A percentile compares a stretch with the other conserved stretches of the same genome.
These are phyloP conservation scores for Carcinoscorpius rotundicauda DNA, from an alignment of 1,140 invertebrate species.

Conservation along the genomic window DNA sequence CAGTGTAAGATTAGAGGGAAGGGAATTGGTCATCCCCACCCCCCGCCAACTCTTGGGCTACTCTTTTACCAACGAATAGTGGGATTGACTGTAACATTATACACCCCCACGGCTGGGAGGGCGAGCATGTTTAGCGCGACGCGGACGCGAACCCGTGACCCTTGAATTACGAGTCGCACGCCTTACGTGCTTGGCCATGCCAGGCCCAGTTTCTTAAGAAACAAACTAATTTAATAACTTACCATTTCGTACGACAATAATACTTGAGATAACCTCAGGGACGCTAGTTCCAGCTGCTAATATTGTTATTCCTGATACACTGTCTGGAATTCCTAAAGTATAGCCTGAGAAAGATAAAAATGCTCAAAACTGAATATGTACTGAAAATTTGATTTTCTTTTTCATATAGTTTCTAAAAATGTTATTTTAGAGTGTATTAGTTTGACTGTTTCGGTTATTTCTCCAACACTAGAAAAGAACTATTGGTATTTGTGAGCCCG, in stretches of 20 bases:
- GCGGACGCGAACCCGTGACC: too few relatives aligned
- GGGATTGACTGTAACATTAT: too few relatives aligned
- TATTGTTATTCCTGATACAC: slow-evolving; percentile 25
- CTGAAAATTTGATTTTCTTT: background rate
- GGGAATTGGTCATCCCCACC: too few relatives aligned
- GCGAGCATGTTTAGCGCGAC: too few relatives aligned
- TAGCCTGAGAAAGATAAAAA: slow-evolving; percentile 17
- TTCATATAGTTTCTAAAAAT: background rate
- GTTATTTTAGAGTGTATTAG: background rate
- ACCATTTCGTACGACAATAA: slow-evolving; percentile 23
- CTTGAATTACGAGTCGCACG: too few relatives aligned
- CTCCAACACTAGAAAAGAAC: background rate
- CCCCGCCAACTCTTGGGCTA: too few relatives aligned
- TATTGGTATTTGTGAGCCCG: too few relatives aligned
- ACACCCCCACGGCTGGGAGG: too few relatives aligned
- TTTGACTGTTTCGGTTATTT: background rate
- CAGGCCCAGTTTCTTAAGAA: too few relatives aligned
- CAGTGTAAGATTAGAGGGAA: too few relatives aligned
- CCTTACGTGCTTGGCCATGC: too few relatives aligned
- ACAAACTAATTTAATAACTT: background rate
- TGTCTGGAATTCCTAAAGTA: slow-evolving; percentile 24
- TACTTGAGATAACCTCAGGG: slow-evolving; percentile 24
- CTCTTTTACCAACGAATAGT: too few relatives aligned
- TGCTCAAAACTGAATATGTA: slow-evolving; percentile 1
- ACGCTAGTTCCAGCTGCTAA: slow-evolving; percentile 25